Percentiles rank a stretch among this genome's conserved stretches.
Evolutionary conservation across 2,888 invertebrate species (phyloP).

Genomic region (Ganaspis brasiliensis): DNA sequence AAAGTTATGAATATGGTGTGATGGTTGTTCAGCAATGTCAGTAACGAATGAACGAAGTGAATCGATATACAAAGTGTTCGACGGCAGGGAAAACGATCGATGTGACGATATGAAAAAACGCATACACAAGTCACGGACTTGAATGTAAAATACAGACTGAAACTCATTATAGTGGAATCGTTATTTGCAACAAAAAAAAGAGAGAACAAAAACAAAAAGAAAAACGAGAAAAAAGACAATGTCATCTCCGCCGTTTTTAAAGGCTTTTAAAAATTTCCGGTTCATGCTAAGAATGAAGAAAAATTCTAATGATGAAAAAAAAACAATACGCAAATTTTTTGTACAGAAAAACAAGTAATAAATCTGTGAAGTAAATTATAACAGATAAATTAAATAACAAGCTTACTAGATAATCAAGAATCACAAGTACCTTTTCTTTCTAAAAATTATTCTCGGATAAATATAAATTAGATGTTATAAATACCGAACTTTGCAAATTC

Average conservation of each 20-base stretch:
- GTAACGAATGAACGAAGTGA: slow-evolving; percentile 23
- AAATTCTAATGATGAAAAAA: background rate
- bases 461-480: no score
- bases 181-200: slow-evolving; percentile 9
- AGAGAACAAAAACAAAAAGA: background rate
- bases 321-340: background rate
- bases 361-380: no score
- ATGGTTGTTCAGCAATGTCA: slow-evolving; percentile 15
- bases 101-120: background rate
- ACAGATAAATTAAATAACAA: no score
- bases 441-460: no score
- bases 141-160: slow-evolving; percentile 14
- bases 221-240: slow-evolving; percentile 18
- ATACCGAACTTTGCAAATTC: no score
- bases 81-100: slow-evolving; percentile 35
- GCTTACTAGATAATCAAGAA: no score
- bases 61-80: slow-evolving; percentile 31
- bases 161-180: slow-evolving; percentile 35
- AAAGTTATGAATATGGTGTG: slow-evolving; percentile 23
- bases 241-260: background rate
- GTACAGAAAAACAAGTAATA: no score
- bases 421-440: no score
- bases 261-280: slow-evolving; percentile 2
- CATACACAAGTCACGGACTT: slow-evolving; percentile 18
- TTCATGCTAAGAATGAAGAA: background rate